Conservation (phyloP, 2,888 invertebrate species). For the Coelogynopora nodosa region DNA sequence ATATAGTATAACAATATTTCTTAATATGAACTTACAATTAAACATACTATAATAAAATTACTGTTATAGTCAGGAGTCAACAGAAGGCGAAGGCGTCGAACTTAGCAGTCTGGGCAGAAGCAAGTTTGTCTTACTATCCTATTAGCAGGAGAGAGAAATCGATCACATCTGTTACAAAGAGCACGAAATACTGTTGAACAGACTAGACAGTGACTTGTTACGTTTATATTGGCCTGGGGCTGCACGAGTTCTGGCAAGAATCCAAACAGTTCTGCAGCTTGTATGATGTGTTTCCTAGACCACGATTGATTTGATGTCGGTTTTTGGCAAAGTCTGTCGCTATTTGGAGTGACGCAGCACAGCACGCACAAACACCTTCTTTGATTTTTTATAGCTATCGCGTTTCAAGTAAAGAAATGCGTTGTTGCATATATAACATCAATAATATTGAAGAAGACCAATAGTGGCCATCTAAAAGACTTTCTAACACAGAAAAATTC, state of each 20-base stretch:
- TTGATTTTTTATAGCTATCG: neutral
- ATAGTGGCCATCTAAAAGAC: neutral
- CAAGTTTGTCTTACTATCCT: no score
- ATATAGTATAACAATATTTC: neutral
- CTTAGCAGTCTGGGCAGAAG: neutral
- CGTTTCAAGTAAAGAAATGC: conserved; percentile 9
- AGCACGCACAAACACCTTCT: neutral
- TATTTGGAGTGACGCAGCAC: neutral
- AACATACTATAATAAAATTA: neutral
- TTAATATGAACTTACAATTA: neutral
- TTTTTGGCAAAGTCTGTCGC: neutral
- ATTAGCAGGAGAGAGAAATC: neutral
- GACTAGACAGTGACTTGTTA: no score
- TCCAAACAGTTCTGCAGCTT: neutral
- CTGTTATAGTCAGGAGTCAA: neutral
- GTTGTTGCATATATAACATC: neutral
- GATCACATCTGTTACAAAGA: neutral
- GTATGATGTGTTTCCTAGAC: neutral
- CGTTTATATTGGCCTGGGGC: neutral
- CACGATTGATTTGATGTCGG: conserved; percentile 11
- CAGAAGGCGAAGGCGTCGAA: neutral
- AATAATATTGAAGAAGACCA: conserved; percentile 12
- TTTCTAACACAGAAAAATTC: neutral
- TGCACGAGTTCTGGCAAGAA: neutral
- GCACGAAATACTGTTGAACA: neutral